Conservation (phyloP, 2,888 invertebrate species). For the Tetramorium bicarinatum region DNA sequence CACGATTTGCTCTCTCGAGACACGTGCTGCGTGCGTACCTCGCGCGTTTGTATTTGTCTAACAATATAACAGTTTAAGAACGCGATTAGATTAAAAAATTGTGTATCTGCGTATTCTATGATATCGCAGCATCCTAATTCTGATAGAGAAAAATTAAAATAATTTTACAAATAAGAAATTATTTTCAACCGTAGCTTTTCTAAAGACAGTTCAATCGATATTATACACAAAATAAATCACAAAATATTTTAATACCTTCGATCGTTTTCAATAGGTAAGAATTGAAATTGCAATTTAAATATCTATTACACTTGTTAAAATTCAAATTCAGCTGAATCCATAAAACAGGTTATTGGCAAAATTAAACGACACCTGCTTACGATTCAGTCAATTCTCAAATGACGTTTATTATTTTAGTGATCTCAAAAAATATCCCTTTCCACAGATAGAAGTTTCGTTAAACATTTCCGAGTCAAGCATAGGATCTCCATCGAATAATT, state of each 20-base stretch:
- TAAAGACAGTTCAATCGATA: constrained; percentile 1
- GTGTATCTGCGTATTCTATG: background rate
- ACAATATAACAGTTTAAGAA: background rate
- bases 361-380: constrained; percentile 4
- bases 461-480: background rate
- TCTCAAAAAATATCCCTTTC: background rate
- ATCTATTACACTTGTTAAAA: background rate
- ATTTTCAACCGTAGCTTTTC: background rate
- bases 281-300: background rate
- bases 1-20: constrained; percentile 5
- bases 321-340: background rate
- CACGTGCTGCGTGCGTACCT: constrained; percentile 19
- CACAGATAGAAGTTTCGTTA: background rate
- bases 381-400: constrained; percentile 14
- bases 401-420: background rate
- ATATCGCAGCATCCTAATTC: background rate
- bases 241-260: background rate
- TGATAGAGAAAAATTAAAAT: background rate
- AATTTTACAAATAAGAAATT: background rate
- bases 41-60: constrained; percentile 18
- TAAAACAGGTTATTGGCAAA: background rate
- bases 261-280: background rate
- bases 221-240: background rate
- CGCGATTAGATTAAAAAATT: background rate
- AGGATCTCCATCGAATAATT: background rate